Evolutionary conservation across 2,113 vertebrate species (phyloP).

Genomic region (Natator depressus): DNA sequence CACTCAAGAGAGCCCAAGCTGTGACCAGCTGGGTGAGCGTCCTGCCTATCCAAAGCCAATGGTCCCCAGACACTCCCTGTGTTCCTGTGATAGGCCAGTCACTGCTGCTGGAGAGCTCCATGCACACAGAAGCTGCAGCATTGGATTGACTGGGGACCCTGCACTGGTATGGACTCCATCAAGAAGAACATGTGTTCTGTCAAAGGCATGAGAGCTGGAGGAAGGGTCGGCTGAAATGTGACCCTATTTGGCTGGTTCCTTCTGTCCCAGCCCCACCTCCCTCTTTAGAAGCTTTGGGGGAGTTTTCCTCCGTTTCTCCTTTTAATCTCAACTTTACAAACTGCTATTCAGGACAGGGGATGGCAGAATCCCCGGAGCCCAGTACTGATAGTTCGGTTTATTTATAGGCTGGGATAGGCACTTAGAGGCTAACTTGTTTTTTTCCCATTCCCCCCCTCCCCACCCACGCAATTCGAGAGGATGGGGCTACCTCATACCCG

Average conservation of each 20-base stretch:
- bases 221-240: neutral
- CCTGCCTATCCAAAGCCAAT: neutral
- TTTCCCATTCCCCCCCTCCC: neutral
- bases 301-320: neutral
- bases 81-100: neutral
- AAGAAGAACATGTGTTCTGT: neutral
- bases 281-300: neutral
- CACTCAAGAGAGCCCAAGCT: neutral
- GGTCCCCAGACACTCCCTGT: neutral
- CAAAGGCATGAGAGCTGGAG: neutral
- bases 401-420: slow-evolving; percentile 32
- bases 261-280: neutral
- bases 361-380: neutral
- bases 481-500: accelerated
- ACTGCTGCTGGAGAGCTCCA: neutral
- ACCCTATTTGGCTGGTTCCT: neutral
- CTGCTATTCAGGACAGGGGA: neutral
- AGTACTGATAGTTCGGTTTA: neutral
- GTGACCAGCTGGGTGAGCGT: neutral
- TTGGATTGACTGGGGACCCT: neutral
- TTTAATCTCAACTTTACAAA: neutral
- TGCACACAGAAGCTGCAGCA: neutral
- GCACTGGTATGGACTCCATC: neutral
- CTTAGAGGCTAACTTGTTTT: neutral
- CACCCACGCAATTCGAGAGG: accelerated